A percentile compares a stretch with the other conserved stretches of the same genome.
Evolutionary conservation across 2,113 vertebrate genomes (phyloP).

Genomic region (Leucoraja erinaceus): DNA sequence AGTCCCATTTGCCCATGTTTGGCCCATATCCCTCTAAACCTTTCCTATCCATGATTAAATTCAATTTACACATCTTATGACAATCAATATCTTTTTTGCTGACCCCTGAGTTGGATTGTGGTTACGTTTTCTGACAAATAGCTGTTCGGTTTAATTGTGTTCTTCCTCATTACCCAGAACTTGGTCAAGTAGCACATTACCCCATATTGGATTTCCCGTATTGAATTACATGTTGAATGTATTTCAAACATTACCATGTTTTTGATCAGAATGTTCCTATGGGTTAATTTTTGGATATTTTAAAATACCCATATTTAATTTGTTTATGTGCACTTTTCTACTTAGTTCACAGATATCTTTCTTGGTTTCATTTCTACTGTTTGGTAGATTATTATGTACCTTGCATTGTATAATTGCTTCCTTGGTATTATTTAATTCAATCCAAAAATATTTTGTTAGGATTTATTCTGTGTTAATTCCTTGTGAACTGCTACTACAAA

Average conservation of each 20-base stretch:
- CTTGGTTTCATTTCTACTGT: neutral
- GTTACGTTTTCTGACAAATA: neutral
- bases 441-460: neutral
- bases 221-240: neutral
- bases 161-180: neutral
- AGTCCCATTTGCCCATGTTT: too few relatives aligned
- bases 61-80: too few relatives aligned
- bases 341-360: neutral
- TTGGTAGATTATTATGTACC: neutral
- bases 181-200: neutral
- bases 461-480: neutral
- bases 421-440: neutral
- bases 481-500: neutral
- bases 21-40: too few relatives aligned
- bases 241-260: neutral
- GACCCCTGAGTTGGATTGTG: neutral
- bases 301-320: neutral
- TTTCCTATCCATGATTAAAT: too few relatives aligned
- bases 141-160: neutral
- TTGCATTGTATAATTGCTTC: neutral
- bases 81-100: neutral
- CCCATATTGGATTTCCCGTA: neutral
- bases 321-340: neutral
- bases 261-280: neutral
- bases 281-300: neutral